Percentiles rank a stretch among this genome's conserved stretches.
These are phyloP conservation scores for Macrostomum lignano DNA, from an alignment of 1,140 invertebrate species.

Conservation along the genomic window DNA sequence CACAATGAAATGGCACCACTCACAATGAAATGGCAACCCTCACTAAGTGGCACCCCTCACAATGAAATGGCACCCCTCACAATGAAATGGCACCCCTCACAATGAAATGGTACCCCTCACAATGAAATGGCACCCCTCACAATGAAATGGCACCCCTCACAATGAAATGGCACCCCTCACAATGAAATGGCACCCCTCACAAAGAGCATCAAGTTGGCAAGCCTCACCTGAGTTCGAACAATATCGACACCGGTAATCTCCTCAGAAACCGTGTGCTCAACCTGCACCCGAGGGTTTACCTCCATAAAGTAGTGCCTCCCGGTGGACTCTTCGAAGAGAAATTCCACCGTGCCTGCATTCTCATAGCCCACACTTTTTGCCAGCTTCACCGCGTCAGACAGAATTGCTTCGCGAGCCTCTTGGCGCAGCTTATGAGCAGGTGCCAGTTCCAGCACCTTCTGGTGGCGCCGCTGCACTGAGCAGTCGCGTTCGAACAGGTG, in stretches of 20 bases:
- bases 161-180: too few species aligned
- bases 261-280: conserved; percentile 95
- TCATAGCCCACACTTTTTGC: conserved; percentile 49
- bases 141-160: too few species aligned
- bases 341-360: conserved; percentile 94
- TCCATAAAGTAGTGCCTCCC: conserved; percentile 97
- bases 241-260: conserved; percentile 97
- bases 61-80: too few species aligned
- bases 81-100: too few species aligned
- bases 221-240: too few species aligned
- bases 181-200: too few species aligned
- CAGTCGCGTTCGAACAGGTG: conserved; percentile 92
- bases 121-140: too few species aligned
- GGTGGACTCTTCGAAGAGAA: conserved; percentile 52
- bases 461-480: conserved; percentile 82
- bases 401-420: conserved; percentile 49
- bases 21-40: too few species aligned
- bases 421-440: conserved; percentile 58
- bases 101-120: too few species aligned
- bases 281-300: conserved; percentile 89
- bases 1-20: too few species aligned
- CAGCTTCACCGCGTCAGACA: conserved; percentile 57
- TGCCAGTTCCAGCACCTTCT: conserved; percentile 87
- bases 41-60: too few species aligned
- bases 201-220: too few species aligned